These are phyloP conservation scores for Peribatodes rhomboidaria DNA, from an alignment of 2,888 invertebrate species.

Conservation along the genomic window DNA sequence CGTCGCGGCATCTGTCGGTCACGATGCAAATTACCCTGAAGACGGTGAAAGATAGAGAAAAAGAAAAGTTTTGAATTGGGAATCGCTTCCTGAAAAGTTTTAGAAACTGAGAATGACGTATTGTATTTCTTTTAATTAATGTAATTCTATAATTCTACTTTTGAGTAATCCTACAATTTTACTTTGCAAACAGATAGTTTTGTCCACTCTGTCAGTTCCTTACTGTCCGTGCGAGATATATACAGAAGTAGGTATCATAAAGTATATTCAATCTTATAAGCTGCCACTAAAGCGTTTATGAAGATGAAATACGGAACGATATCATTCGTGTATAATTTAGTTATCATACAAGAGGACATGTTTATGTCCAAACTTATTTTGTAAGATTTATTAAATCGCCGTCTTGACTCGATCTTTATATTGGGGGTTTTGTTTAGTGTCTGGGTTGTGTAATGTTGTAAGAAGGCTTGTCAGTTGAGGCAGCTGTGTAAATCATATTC, in stretches of 20 bases:
- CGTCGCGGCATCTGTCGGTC: conserved; percentile 49
- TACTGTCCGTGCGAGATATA: neutral
- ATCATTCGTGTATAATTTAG: conserved; percentile 21
- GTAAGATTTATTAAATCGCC: conserved; percentile 24
- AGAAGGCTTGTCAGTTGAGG: conserved; percentile 48
- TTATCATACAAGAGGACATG: conserved; percentile 23
- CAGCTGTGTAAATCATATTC: conserved; percentile 54
- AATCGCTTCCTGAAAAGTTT: neutral
- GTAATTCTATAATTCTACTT: too few species aligned
- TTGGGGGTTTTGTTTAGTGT: conserved; percentile 28
- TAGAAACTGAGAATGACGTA: neutral
- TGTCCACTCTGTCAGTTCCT: neutral
- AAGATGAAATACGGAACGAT: conserved; percentile 16
- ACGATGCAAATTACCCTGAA: conserved; percentile 47
- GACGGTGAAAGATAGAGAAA: conserved; percentile 20
- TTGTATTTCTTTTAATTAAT: neutral
- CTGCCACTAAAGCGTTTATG: conserved; percentile 16
- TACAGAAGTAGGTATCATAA: conserved; percentile 7
- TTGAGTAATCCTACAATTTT: too few species aligned
- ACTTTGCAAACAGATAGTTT: neutral
- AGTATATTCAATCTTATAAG: conserved; percentile 6
- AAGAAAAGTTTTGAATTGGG: neutral
- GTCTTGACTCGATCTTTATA: conserved; percentile 4
- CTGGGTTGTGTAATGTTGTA: conserved; percentile 40
- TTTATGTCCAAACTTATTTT: conserved; percentile 27